Evolutionary conservation across 2,888 invertebrate genomes (phyloP).

Genomic region (Drosophila falleni): DNA sequence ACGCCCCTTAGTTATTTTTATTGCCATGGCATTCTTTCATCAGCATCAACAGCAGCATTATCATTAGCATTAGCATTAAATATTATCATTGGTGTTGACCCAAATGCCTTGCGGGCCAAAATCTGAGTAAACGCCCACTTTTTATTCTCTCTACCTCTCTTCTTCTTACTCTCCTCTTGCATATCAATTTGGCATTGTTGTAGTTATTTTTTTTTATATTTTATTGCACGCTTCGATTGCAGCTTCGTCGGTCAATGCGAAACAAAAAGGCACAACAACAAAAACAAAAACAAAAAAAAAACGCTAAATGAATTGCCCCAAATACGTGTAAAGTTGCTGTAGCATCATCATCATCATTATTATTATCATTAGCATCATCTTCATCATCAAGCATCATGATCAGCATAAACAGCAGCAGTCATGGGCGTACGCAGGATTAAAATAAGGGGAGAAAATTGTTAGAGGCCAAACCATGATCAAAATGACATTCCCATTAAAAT

Average conservation of each 20-base stretch:
- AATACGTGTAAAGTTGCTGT: constrained; percentile 58
- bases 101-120: constrained; percentile 52
- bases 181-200: constrained; percentile 51
- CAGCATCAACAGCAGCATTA: constrained; percentile 16
- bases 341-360: constrained; percentile 37
- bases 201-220: constrained; percentile 9
- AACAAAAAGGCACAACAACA: constrained; percentile 26
- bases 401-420: constrained; percentile 33
- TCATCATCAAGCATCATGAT: constrained; percentile 39
- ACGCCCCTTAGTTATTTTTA: constrained; percentile 28
- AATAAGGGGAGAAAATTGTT: no score
- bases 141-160: constrained; percentile 24
- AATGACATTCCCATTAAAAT: no score
- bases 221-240: constrained; percentile 73
- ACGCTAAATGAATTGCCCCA: constrained; percentile 76
- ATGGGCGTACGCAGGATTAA: no score
- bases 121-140: constrained; percentile 43
- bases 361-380: constrained; percentile 40
- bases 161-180: constrained; percentile 29
- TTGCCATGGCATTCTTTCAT: constrained; percentile 42
- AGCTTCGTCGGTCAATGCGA: constrained; percentile 59
- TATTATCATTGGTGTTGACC: constrained; percentile 45
- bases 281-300: constrained; percentile 40
- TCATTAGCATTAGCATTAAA: constrained; percentile 21
- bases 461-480: no score